These are phyloP conservation scores for Ctenopoma kingsleyae DNA, from an alignment of 2,797 vertebrate genomes.

Conservation along the genomic window DNA sequence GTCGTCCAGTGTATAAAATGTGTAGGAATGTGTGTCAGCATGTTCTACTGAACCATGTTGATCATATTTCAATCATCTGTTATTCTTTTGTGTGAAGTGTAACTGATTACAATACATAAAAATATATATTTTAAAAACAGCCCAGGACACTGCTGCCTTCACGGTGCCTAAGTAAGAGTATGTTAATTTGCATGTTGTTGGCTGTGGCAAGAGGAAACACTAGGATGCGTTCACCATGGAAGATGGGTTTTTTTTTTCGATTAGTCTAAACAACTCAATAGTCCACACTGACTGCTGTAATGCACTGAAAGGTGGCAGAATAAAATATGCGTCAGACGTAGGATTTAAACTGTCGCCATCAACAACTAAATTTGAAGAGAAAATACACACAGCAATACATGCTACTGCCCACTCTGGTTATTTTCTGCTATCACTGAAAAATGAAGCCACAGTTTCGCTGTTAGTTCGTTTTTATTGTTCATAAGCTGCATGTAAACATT, in stretches of 20 bases:
- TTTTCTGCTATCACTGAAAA: neutral
- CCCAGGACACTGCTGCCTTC: conserved; percentile 3
- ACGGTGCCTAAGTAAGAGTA: fast-evolving
- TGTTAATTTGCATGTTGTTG: fast-evolving
- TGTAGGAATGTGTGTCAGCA: no score
- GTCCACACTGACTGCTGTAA: neutral
- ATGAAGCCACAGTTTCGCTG: fast-evolving
- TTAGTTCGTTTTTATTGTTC: neutral
- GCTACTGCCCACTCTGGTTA: no score
- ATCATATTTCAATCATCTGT: no score
- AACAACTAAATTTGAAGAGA: neutral
- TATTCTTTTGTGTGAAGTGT: no score
- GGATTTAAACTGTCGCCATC: neutral
- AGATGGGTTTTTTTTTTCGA: neutral
- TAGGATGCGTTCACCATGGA: no score
- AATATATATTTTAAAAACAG: no score
- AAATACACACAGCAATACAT: neutral
- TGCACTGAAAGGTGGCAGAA: neutral
- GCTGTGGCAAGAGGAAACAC: neutral
- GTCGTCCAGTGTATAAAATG: neutral
- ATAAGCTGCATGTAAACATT: fast-evolving
- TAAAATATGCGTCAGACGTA: neutral
- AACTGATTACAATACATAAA: no score
- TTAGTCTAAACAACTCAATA: neutral
- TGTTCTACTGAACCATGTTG: no score